phyloP scores from a whole-genome alignment of 2,113 vertebrate genomes.

The Psilopogon haemacephalus region DNA sequence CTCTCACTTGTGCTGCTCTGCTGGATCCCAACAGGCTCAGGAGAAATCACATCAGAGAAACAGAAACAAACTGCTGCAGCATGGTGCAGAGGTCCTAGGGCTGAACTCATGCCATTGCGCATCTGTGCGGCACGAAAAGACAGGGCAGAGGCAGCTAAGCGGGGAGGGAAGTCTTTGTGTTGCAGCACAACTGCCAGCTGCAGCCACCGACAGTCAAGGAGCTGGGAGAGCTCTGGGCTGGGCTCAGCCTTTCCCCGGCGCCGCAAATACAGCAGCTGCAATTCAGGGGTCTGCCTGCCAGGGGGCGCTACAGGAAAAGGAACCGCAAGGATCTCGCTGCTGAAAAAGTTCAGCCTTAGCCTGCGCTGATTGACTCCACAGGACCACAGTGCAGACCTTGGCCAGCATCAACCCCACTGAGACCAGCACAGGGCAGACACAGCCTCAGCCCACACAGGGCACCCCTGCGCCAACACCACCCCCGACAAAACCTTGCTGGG shows the following conservation, averaged over 20 bases:
- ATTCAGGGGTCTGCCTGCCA: not conserved
- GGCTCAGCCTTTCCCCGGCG: not conserved
- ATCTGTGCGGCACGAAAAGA: not conserved
- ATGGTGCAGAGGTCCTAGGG: not conserved
- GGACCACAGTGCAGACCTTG: no score
- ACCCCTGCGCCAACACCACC: not conserved
- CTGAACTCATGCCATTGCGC: not conserved
- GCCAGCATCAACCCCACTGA: no score
- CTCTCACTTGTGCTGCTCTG: not conserved
- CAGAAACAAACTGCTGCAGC: not conserved
- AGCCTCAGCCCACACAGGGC: not conserved
- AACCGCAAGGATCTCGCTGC: no score
- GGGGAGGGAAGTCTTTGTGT: not conserved
- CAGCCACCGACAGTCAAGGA: not conserved
- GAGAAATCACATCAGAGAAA: not conserved
- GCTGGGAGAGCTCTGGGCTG: fast-evolving
- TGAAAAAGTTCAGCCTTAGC: not conserved
- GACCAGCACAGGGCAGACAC: not conserved
- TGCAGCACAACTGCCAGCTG: not conserved
- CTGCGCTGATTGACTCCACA: no score
- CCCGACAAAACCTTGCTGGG: not conserved
- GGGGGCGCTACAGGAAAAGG: slow-evolving; percentile 37
- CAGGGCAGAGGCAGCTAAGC: not conserved
- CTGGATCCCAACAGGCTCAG: not conserved
- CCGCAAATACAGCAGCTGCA: not conserved